A percentile compares a stretch with the other conserved stretches of the same genome.
These are phyloP conservation scores for Gymnoscopelus braueri DNA, from an alignment of 2,797 vertebrate genomes.

Conservation along the genomic window DNA sequence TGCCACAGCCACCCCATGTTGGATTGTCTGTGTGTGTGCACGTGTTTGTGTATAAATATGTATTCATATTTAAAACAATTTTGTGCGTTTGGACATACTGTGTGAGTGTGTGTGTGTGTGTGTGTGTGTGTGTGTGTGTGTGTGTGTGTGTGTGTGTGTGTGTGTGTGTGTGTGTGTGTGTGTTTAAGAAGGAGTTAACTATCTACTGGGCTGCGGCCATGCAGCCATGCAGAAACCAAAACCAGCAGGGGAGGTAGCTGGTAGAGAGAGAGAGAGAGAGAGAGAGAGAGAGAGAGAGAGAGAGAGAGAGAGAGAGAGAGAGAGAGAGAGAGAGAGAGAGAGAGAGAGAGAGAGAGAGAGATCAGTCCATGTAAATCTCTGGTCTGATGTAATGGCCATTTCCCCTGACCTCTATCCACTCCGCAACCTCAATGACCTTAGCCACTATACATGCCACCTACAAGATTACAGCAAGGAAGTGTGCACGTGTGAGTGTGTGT, in stretches of 20 bases:
- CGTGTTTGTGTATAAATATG: no score
- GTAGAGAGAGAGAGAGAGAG: background rate
- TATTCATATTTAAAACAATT: no score
- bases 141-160: no score
- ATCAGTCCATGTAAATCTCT: constrained; percentile 13
- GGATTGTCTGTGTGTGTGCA: constrained; percentile 17
- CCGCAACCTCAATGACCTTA: constrained; percentile 43
- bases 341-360: background rate
- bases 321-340: background rate
- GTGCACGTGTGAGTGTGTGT: constrained; percentile 28
- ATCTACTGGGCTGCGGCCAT: no score
- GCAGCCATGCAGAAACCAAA: no score
- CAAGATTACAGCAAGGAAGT: constrained; percentile 9
- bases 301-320: background rate
- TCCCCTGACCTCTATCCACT: constrained; percentile 60
- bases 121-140: background rate
- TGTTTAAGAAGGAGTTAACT: background rate
- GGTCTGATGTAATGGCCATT: constrained; percentile 45
- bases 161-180: background rate
- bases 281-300: background rate
- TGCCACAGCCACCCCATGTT: constrained; percentile 57
- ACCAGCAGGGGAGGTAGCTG: no score
- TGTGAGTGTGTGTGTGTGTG: no score
- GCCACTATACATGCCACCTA: constrained; percentile 46
- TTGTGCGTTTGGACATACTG: no score